Evolutionary conservation across 2,113 vertebrate species (phyloP), one percentile per base, ranked within the genome.

Genomic region (Acrocephalus kingi): DNA sequence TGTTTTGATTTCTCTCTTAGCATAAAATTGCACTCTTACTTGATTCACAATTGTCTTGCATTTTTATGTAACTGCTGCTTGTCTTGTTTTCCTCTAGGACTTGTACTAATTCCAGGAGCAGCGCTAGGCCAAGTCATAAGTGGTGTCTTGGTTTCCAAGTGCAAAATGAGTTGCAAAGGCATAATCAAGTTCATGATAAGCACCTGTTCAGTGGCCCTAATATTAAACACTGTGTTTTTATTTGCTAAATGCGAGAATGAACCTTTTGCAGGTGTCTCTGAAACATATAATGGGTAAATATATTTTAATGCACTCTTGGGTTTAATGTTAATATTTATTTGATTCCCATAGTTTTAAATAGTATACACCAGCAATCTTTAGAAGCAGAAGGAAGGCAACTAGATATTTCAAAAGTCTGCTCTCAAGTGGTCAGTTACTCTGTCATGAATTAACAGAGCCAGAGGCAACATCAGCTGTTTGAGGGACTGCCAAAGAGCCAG

Each of bases 41-140:
- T 75, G 33, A 11, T 82, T 96, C 33, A 45, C 35, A 79, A 25
- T 73, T 91, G 15, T 68, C 21, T 90, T 94, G 33, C 30, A 48
- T 74, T 95, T 78, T 77, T 67, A 83, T 96, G 30, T 97, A 88
- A 97, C 55, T 93, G 19, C 55, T 72, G 71, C 15, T 97, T 97
- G 27, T 91, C 73, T 97, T 95, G n/a, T 97, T 97, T 97, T 87
- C 84, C 75, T 67, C 75, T 94, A 98, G 98, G 98, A 28, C 94
- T 98, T 96, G 90, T 98, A 83, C 93, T 98, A 96, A 96, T 98
- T 94, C 98, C 98, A 90, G 98, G 97, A 97, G 98, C 98, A 87
- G 98, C 98, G 24, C 80, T 98, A 81, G 98, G 98, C 87, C 98
- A 98, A 97, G n/a, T 98, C 83, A 91, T 98, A 96, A 98, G 98